phyloP scores from a whole-genome alignment of 2,113 vertebrate species.

The Strigops habroptila region DNA sequence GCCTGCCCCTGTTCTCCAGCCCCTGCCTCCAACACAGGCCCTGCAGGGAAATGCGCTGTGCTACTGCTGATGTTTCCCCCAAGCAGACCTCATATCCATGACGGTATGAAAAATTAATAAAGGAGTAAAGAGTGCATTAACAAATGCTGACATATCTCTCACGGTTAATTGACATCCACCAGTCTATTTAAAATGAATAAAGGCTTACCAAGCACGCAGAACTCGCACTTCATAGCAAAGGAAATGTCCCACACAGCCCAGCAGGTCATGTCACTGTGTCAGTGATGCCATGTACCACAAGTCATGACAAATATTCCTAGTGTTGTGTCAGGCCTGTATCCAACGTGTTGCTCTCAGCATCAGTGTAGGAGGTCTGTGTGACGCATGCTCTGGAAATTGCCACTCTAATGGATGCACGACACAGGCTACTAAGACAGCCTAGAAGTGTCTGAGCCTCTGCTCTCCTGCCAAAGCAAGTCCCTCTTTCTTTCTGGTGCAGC shows the following conservation, averaged over 20 bases:
- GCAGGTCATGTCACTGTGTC: neutral
- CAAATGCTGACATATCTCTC: neutral
- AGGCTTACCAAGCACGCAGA: neutral
- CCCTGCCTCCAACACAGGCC: neutral
- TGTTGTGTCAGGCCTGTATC: neutral
- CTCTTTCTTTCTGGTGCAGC: neutral
- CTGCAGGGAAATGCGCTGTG: neutral
- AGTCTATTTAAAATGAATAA: neutral
- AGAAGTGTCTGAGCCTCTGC: neutral
- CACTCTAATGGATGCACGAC: neutral
- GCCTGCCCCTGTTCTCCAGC: neutral
- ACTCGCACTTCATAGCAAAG: neutral
- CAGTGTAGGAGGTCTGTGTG: neutral
- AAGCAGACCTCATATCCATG: neutral
- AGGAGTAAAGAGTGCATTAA: neutral
- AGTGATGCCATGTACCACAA: neutral
- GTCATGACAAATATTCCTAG: neutral
- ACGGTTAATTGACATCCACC: neutral
- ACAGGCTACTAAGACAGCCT: neutral
- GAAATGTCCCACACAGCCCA: neutral
- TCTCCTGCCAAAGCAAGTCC: fast-evolving
- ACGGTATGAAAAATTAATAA: neutral
- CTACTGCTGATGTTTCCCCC: neutral
- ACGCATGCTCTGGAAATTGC: neutral
- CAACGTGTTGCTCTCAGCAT: neutral